Evolutionary conservation across 2,888 invertebrate genomes (phyloP).

Genomic region (Hydraecia micacea): DNA sequence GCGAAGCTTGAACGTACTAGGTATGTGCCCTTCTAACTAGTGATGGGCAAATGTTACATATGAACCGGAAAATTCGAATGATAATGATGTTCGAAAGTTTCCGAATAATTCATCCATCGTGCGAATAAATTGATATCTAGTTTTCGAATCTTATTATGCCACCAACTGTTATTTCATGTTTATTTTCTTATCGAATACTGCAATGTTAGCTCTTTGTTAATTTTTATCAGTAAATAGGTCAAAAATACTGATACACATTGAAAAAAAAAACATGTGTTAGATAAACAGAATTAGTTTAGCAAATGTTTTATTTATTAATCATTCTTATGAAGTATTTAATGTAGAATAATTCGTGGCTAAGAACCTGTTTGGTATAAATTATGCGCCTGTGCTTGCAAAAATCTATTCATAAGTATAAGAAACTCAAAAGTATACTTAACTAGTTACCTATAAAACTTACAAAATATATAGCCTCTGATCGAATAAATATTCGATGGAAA

Average conservation of each 20-base stretch:
- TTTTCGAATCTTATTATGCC: neutral
- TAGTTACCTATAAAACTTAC: neutral
- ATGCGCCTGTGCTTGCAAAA: neutral
- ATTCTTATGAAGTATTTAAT: neutral
- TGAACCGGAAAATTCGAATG: neutral
- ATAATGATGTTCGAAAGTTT: neutral
- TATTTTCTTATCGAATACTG: constrained; percentile 9
- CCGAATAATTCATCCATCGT: neutral
- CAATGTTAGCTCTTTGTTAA: neutral
- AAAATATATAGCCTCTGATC: neutral
- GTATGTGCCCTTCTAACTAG: constrained; percentile 57
- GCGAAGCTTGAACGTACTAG: constrained; percentile 31
- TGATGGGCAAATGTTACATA: constrained; percentile 10
- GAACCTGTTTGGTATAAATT: no score
- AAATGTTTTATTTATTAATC: neutral
- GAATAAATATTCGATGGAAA: constrained; percentile 13
- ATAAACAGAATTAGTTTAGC: constrained; percentile 1
- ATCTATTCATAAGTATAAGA: neutral
- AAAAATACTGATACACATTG: constrained; percentile 4
- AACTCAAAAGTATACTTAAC: neutral
- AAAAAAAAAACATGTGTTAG: neutral
- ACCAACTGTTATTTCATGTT: neutral
- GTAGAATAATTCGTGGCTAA: neutral
- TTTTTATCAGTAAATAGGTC: constrained; percentile 18
- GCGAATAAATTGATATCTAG: neutral